phyloP scores from a whole-genome alignment of 2,888 invertebrate genomes.

The Leptinotarsa haldemani region DNA sequence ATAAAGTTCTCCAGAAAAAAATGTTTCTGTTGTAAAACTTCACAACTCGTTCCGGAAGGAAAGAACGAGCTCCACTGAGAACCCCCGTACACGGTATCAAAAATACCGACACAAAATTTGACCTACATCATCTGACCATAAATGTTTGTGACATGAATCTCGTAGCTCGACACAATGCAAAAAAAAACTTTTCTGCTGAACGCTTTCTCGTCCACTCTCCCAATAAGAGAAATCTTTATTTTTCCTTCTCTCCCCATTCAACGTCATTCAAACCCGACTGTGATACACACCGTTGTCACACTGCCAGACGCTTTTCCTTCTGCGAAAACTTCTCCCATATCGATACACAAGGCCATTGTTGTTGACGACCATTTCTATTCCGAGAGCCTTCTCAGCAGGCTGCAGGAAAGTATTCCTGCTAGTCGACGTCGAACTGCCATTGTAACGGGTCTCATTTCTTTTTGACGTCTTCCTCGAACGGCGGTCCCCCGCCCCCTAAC shows the following conservation, averaged over 20 bases:
- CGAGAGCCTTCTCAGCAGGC: slow-evolving; percentile 29
- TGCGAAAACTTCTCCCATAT: slow-evolving; percentile 33
- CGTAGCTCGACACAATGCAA: background rate
- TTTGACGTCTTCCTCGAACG: slow-evolving; percentile 35
- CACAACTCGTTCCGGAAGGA: too few species aligned
- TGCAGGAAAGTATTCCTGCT: slow-evolving; percentile 40
- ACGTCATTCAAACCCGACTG: slow-evolving; percentile 28
- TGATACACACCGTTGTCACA: slow-evolving; percentile 7
- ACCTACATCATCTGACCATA: background rate
- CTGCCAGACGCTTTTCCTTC: slow-evolving; percentile 30
- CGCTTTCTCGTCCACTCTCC: slow-evolving; percentile 1
- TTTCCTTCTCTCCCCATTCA: background rate
- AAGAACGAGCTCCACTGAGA: too few species aligned
- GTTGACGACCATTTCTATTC: slow-evolving; percentile 44
- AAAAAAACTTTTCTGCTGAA: background rate
- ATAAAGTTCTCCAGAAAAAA: too few species aligned
- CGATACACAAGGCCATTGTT: slow-evolving; percentile 33
- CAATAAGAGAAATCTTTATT: slow-evolving; percentile 7
- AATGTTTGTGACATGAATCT: background rate
- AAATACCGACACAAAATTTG: background rate
- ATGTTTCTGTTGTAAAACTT: background rate
- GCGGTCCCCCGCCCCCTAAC: background rate
- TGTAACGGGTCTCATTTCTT: slow-evolving; percentile 51
- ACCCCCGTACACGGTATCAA: background rate
- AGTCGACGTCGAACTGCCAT: slow-evolving; percentile 36